These are phyloP conservation scores for Caenorhabditis latens DNA, from an alignment of 1,140 invertebrate genomes.

Conservation along the genomic window DNA sequence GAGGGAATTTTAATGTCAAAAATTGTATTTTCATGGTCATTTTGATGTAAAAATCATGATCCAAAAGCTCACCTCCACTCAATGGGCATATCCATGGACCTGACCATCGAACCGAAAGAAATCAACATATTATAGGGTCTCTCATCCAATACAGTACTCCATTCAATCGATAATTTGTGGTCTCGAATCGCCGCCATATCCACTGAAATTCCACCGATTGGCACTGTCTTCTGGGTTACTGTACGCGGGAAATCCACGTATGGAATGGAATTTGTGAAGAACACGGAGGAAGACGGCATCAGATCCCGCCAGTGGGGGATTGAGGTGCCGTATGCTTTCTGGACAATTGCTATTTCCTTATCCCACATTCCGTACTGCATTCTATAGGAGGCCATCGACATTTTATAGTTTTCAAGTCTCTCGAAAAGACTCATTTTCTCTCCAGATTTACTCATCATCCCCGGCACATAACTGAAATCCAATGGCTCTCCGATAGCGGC, in stretches of 20 bases:
- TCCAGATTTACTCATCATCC: constrained; percentile 1
- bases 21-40: not conserved
- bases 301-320: constrained; percentile 55
- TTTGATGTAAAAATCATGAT: not conserved
- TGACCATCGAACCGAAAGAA: constrained; percentile 67
- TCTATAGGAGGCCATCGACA: not conserved
- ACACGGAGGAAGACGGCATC: constrained; percentile 51
- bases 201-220: constrained; percentile 65
- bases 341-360: not conserved
- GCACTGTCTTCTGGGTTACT: constrained; percentile 60
- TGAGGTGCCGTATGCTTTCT: not conserved
- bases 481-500: constrained; percentile 50
- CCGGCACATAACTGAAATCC: constrained; percentile 58
- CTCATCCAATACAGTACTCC: constrained; percentile 58
- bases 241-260: constrained; percentile 59
- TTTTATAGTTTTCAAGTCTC: not conserved
- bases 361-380: constrained; percentile 26
- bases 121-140: constrained; percentile 63
- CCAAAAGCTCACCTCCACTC: constrained; percentile 59
- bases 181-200: constrained; percentile 40
- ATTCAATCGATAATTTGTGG: constrained; percentile 52
- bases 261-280: constrained; percentile 62
- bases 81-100: constrained; percentile 64
- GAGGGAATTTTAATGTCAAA: too few species aligned
- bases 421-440: constrained; percentile 52